These are phyloP conservation scores for Staurois parvus DNA, from an alignment of 2,797 vertebrate genomes.

Conservation along the genomic window DNA sequence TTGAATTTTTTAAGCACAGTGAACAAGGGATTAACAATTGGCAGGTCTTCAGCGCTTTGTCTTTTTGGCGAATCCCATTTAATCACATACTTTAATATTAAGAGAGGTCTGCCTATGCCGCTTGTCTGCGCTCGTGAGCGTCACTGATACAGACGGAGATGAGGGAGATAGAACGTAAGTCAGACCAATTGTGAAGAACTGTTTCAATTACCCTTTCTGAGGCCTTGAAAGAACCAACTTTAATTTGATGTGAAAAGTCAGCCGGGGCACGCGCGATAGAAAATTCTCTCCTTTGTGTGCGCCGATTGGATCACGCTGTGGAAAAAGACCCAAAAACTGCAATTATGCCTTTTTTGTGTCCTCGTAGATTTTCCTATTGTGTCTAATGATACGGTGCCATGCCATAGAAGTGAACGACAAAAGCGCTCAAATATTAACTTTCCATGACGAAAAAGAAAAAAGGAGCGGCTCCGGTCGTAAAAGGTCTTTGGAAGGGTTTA, in stretches of 20 bases:
- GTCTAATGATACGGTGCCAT: slow-evolving; percentile 24
- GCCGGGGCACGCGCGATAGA: slow-evolving; percentile 60
- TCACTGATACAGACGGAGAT: slow-evolving; percentile 69
- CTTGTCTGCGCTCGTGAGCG: slow-evolving; percentile 61
- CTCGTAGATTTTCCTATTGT: not conserved
- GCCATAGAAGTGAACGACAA: not conserved
- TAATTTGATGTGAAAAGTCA: slow-evolving; percentile 70
- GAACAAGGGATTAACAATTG: slow-evolving; percentile 72
- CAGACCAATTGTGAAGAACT: slow-evolving; percentile 72
- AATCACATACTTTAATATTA: slow-evolving; percentile 75
- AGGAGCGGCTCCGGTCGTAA: not conserved
- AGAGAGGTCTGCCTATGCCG: slow-evolving; percentile 67
- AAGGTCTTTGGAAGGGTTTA: too few species aligned
- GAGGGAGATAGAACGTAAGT: slow-evolving; percentile 68
- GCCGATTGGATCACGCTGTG: not conserved
- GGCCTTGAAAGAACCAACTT: slow-evolving; percentile 70
- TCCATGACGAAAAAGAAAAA: not conserved
- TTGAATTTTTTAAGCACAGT: slow-evolving; percentile 75
- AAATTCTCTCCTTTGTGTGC: slow-evolving; percentile 53
- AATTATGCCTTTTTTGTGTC: slow-evolving; percentile 5
- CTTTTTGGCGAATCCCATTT: slow-evolving; percentile 75
- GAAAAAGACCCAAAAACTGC: not conserved
- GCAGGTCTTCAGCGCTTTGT: slow-evolving; percentile 72
- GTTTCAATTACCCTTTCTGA: slow-evolving; percentile 69
- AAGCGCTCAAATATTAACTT: slow-evolving; percentile 2